phyloP scores from a whole-genome alignment of 2,888 invertebrate genomes.

The Andrena fulva region DNA sequence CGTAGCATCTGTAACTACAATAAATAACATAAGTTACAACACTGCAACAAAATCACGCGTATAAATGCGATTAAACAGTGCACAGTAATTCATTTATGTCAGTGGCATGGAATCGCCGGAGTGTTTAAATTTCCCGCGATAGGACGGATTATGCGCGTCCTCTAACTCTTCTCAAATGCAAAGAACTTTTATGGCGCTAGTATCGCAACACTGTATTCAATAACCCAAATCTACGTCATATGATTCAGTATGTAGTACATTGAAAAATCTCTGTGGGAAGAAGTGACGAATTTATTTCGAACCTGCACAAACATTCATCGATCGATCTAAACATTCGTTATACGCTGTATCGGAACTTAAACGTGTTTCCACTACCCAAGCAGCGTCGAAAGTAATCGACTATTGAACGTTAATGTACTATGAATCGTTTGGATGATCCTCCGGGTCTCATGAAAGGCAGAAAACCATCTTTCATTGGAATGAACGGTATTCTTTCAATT shows the following conservation, averaged over 20 bases:
- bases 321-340: not conserved
- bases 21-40: too few relatives aligned
- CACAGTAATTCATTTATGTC: not conserved
- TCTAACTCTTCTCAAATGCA: not conserved
- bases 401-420: slow-evolving; percentile 73
- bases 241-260: slow-evolving; percentile 19
- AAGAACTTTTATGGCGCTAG: not conserved
- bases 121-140: not conserved
- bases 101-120: too few relatives aligned
- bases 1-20: too few relatives aligned
- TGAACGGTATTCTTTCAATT: slow-evolving; percentile 77
- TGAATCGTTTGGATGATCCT: slow-evolving; percentile 82
- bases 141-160: not conserved
- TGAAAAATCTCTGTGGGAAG: not conserved
- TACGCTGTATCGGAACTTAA: slow-evolving; percentile 2
- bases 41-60: too few relatives aligned
- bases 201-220: not conserved
- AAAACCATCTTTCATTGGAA: slow-evolving; percentile 81
- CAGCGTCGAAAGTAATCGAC: slow-evolving; percentile 33
- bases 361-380: slow-evolving; percentile 6
- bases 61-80: too few relatives aligned
- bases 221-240: not conserved
- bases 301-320: not conserved
- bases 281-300: not conserved
- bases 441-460: slow-evolving; percentile 79